phyloP scores from a whole-genome alignment of 2,113 vertebrate species.

The Eurypyga helias region DNA sequence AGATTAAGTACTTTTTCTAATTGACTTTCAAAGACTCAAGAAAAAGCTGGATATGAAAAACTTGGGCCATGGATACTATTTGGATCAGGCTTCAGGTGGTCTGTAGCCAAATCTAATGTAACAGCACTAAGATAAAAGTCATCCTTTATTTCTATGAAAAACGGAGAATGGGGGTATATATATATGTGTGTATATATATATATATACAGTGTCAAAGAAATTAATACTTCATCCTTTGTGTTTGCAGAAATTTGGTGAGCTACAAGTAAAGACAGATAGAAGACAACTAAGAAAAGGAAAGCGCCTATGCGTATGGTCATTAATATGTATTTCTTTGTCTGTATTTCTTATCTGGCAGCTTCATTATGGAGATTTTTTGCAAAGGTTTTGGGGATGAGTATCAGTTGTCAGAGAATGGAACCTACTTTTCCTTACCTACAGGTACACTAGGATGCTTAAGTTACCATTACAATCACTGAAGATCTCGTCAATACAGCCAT shows the following conservation, averaged over 20 bases:
- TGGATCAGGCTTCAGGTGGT: neutral
- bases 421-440: neutral
- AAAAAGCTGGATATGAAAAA: neutral
- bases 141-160: neutral
- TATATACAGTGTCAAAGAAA: neutral
- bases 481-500: neutral
- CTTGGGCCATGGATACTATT: neutral
- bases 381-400: neutral
- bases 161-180: neutral
- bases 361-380: neutral
- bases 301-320: neutral
- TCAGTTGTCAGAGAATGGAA: neutral
- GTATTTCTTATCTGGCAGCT: conserved; percentile 14
- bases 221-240: neutral
- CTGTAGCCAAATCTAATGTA: neutral
- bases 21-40: neutral
- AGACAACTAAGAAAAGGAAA: neutral
- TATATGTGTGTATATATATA: neutral
- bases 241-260: neutral
- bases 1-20: neutral
- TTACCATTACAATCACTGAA: neutral
- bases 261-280: neutral
- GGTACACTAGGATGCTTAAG: neutral
- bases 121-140: neutral
- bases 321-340: conserved; percentile 13